These are phyloP conservation scores for Rhamnusium bicolor DNA, from an alignment of 2,888 invertebrate genomes.

Conservation along the genomic window DNA sequence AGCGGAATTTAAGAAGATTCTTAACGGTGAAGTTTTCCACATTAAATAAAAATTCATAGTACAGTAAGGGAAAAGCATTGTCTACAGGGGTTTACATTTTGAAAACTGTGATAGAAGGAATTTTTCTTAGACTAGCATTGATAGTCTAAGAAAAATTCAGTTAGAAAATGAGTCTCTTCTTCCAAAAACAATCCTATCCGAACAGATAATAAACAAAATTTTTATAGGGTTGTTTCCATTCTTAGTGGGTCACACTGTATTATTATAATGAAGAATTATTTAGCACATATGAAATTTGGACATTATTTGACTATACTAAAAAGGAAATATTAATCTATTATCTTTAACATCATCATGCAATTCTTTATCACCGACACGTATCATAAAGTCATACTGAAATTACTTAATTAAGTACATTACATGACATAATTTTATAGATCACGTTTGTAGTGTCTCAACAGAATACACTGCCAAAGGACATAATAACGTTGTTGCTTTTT, in stretches of 20 bases:
- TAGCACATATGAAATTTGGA: too few relatives aligned
- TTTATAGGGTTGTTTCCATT: too few relatives aligned
- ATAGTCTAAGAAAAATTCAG: too few relatives aligned
- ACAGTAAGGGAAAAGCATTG: not conserved
- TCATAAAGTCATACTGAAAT: constrained; percentile 14
- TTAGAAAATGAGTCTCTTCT: too few relatives aligned
- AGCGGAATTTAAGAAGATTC: not conserved
- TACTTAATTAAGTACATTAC: constrained; percentile 19
- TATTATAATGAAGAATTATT: too few relatives aligned
- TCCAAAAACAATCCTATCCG: too few relatives aligned
- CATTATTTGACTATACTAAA: not conserved
- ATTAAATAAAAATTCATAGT: not conserved
- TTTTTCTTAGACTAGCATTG: too few relatives aligned
- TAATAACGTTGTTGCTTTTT: not conserved
- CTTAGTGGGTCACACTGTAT: too few relatives aligned
- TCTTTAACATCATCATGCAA: constrained; percentile 6
- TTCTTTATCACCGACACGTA: constrained; percentile 4
- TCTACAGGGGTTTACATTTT: not conserved
- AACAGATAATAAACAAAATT: too few relatives aligned
- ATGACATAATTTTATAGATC: not conserved
- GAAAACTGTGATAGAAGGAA: too few relatives aligned
- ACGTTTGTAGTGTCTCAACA: not conserved
- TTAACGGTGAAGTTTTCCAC: not conserved
- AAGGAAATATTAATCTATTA: not conserved
- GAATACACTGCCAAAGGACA: not conserved